Conservation (phyloP, 2,888 invertebrate species). For the Drosophila limbata region DNA sequence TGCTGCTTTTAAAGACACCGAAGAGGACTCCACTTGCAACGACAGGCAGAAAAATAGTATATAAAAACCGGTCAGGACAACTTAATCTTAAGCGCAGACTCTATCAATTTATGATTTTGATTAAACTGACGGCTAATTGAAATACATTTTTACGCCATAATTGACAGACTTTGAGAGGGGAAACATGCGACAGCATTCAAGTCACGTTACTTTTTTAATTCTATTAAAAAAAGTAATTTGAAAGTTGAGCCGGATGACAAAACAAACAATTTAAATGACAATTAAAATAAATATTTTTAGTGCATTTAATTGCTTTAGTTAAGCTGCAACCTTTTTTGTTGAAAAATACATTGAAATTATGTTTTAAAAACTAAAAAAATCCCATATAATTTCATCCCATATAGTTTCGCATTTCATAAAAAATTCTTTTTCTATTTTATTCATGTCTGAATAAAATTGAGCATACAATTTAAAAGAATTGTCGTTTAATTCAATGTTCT, state of each 20-base stretch:
- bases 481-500: not conserved
- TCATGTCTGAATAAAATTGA: too few species aligned
- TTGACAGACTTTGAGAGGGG: conserved; percentile 28
- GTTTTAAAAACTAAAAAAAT: not conserved
- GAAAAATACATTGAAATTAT: not conserved
- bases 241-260: conserved; percentile 8
- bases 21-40: not conserved
- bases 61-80: conserved; percentile 63
- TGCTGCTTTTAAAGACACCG: conserved; percentile 34
- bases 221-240: not conserved
- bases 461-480: not conserved
- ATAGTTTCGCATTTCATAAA: not conserved
- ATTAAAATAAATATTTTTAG: not conserved
- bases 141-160: conserved; percentile 61
- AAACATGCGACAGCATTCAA: conserved; percentile 17
- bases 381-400: not conserved
- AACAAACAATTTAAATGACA: conserved; percentile 7
- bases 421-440: not conserved
- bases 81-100: conserved; percentile 61
- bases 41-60: not conserved
- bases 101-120: conserved; percentile 67
- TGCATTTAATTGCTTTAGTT: conserved; percentile 2
- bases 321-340: not conserved
- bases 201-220: conserved; percentile 52
- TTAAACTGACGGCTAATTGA: conserved; percentile 73